phyloP scores from a whole-genome alignment of 2,888 invertebrate species.

The Agrotis ipsilon region DNA sequence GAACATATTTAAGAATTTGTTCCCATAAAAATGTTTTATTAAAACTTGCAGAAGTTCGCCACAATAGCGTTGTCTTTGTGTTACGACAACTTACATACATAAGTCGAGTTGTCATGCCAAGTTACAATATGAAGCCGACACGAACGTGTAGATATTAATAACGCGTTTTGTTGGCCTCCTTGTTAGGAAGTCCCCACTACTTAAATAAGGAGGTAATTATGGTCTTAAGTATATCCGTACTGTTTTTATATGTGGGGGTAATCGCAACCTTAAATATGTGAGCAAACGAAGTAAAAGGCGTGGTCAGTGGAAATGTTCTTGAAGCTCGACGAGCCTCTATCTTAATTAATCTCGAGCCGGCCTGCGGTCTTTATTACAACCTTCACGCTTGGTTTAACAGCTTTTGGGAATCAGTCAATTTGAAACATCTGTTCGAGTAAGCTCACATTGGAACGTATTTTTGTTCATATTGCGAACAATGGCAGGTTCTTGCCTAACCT shows the following conservation, averaged over 20 bases:
- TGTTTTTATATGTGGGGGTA: conserved; percentile 36
- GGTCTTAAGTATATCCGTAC: conserved; percentile 10
- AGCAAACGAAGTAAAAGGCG: conserved; percentile 75
- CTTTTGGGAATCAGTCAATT: conserved; percentile 82
- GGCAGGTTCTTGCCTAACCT: conserved; percentile 35
- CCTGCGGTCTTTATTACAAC: conserved; percentile 83
- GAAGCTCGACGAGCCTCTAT: conserved; percentile 76
- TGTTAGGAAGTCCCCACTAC: conserved; percentile 31
- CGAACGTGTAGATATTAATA: conserved; percentile 39
- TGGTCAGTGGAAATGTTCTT: conserved; percentile 77
- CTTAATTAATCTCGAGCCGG: conserved; percentile 85
- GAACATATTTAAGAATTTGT: conserved; percentile 37
- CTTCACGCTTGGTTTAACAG: conserved; percentile 83
- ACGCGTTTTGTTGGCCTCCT: conserved; percentile 25
- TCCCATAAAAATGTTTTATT: conserved; percentile 43
- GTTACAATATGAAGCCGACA: conserved; percentile 37
- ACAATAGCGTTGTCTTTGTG: conserved; percentile 36
- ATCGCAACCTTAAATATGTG: conserved; percentile 57
- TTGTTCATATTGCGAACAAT: conserved; percentile 60
- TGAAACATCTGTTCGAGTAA: conserved; percentile 76
- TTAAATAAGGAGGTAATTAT: conserved; percentile 45
- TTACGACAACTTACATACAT: conserved; percentile 29
- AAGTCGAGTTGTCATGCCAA: conserved; percentile 44
- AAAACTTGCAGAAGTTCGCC: conserved; percentile 36
- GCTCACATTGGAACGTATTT: conserved; percentile 60